Evolutionary conservation across 2,797 vertebrate species (phyloP), one percentile per base, ranked within the genome.

Genomic region (Loriculus beryllinus): DNA sequence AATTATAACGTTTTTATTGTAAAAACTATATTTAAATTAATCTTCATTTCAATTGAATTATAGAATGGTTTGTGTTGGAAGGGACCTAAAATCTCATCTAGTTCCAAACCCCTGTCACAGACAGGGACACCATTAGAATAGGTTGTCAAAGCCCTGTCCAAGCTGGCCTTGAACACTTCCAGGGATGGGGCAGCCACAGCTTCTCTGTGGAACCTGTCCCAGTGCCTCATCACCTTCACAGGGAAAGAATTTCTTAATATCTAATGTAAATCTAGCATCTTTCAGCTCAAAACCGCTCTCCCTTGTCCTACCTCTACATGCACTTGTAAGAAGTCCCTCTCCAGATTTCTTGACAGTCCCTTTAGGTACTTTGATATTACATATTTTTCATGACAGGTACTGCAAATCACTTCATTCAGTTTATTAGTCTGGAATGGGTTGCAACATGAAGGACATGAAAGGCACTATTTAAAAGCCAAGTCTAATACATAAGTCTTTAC

Each of bases 381-480:
- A 7, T 35, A 40, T 52, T 94, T 85, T 75, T 86, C 43, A 40
- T 74, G 40, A 59, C 14, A 59, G 59, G 82, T 72, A 80, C 51
- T 93, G 47, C 49, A 93, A 86, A 79, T 84, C 29, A 42, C n/a
- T 94, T 69, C 37, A 49, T 92, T 90, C 17, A 12, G 7, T 65
- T 92, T 70, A 37, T 90, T 87, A 39, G 77, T 79, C 54, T 81
- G 62, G 81, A 96, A 96, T 81, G 56, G 35, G 6, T 29, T 90
- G 20, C 68, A 87, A 69, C 20, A 95, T 47, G 87, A 92, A 83
- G 37, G 60, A 6, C 33, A 39, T 20, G 18, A 79, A 93, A 92
- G 59, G 72, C 56, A 35, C 19, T 75, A 63, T 52, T 59, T 78
- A 91, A 86, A 85, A 90, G 48, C 49, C n/a, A 78, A 92, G 22